Evolutionary conservation across 2,797 vertebrate species (phyloP).

Genomic region (Spatula clypeata): DNA sequence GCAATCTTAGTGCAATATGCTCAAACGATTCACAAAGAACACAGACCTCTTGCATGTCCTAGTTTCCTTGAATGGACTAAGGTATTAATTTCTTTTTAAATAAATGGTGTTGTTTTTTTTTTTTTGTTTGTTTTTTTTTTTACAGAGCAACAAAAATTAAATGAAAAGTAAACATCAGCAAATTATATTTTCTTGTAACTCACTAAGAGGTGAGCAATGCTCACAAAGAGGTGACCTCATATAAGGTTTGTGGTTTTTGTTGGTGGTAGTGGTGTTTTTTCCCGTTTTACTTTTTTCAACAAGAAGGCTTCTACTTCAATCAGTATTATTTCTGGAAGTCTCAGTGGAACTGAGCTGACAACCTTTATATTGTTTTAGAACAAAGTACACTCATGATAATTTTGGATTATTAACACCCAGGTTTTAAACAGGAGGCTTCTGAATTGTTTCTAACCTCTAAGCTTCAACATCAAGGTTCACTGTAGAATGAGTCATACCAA

Average conservation of each 20-base stretch:
- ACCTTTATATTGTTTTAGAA: not conserved
- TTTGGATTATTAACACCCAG: not conserved
- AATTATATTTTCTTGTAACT: not conserved
- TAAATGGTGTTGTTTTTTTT: not conserved
- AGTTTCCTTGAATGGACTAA: conserved; percentile 14
- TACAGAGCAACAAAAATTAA: not conserved
- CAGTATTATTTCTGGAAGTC: not conserved
- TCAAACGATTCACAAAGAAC: conserved; percentile 1
- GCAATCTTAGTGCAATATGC: conserved; percentile 36
- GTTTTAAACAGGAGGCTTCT: conserved; percentile 6
- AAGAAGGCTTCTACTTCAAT: not conserved
- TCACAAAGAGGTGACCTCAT: too few relatives aligned
- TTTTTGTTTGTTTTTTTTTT: not conserved
- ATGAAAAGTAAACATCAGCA: not conserved
- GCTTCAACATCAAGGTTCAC: not conserved
- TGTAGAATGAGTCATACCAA: not conserved
- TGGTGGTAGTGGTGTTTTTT: not conserved
- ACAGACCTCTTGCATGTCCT: conserved; percentile 7
- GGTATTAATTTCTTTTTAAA: conserved; percentile 26
- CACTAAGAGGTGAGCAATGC: not conserved
- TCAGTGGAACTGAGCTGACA: not conserved
- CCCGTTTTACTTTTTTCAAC: not conserved
- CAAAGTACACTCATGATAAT: not conserved
- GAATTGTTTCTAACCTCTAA: conserved; percentile 8
- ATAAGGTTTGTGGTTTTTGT: too few relatives aligned